phyloP scores from a whole-genome alignment of 2,888 invertebrate genomes.

The Polymixis lichenea region DNA sequence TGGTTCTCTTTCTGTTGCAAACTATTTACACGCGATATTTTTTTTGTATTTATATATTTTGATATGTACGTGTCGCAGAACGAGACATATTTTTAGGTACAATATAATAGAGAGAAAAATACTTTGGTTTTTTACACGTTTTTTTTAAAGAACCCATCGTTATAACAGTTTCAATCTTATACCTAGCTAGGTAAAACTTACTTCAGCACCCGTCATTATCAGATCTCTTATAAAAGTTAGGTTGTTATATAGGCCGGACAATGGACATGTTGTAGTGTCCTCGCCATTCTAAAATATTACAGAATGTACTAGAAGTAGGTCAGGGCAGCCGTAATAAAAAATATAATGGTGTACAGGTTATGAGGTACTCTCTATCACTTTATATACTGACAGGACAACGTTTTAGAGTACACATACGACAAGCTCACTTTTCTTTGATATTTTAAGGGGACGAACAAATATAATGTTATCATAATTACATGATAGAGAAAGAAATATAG shows the following conservation, averaged over 20 bases:
- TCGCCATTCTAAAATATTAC: conserved; percentile 44
- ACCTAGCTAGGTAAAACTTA: conserved; percentile 2
- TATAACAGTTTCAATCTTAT: not conserved
- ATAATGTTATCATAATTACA: not conserved
- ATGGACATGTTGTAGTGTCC: conserved; percentile 31
- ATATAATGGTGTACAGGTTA: conserved; percentile 40
- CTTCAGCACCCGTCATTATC: not conserved
- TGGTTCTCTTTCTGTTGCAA: not conserved
- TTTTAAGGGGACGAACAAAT: not conserved
- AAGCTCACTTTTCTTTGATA: not conserved
- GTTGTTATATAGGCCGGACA: conserved; percentile 16
- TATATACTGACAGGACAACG: conserved; percentile 12
- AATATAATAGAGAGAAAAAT: not conserved
- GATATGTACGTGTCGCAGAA: not conserved
- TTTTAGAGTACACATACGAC: conserved; percentile 1
- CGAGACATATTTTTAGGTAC: not conserved
- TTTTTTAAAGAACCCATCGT: not conserved
- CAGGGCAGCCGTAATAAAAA: conserved; percentile 48
- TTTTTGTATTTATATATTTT: not conserved
- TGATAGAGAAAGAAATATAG: not conserved
- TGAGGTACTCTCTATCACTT: conserved; percentile 22
- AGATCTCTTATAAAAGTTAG: conserved; percentile 1
- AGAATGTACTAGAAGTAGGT: conserved; percentile 47
- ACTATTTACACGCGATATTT: not conserved
- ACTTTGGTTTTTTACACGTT: too few species aligned